Base-by-base conservation (phyloP, 2,113 vertebrate genomes). In the Mobula hypostoma region DNA sequence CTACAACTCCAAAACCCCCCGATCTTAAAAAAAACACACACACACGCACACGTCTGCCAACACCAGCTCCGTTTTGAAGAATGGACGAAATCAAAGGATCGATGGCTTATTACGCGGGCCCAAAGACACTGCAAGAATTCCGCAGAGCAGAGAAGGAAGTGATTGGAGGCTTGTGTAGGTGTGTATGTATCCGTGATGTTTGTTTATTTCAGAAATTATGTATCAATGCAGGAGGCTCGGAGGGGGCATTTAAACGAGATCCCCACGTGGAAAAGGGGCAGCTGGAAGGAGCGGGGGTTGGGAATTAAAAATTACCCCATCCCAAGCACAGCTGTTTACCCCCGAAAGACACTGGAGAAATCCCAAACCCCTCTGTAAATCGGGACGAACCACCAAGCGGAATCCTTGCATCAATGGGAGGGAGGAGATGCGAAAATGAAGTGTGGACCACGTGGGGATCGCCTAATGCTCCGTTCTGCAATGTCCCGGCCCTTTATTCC, bases 101-200 rank as follows among this genome's bases (percentile, higher is more conserved):
- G 83, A 88, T 88, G 85, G 85, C 85, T 88, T 88, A 88, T 63
- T 88, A 88, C 27, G 11, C 58, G 29, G 27, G 58, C 0, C 58
- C 63, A 11, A 87, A 88, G 19, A 63, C 85, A 7, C 61, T 88
- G 58, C 85, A 88, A 14, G 85, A 88, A 88, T 88, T 88, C 85
- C 85, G 85, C 85, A 88, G 63, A 27, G 85, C 85, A 21, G 85
- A 88, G 85, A 88, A 88, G 58, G 85, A 88, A 88, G 85, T 88
- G 85, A 88, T 88, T 66, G 85, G 85, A 29, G 85, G 85, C 85
- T 88, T 88, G 61, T 88, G 85, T n/a, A 88, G 85, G 85, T 88
- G 61, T 66, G 85, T 85, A 85, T 58, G 82, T 63, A 88, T 32
- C 83, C 83, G 29, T n/a, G 27, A 77, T 77, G 85, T 88, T 88